Evolutionary conservation across 2,888 invertebrate genomes (phyloP).

Genomic region (Lissocephala sabroskyi): DNA sequence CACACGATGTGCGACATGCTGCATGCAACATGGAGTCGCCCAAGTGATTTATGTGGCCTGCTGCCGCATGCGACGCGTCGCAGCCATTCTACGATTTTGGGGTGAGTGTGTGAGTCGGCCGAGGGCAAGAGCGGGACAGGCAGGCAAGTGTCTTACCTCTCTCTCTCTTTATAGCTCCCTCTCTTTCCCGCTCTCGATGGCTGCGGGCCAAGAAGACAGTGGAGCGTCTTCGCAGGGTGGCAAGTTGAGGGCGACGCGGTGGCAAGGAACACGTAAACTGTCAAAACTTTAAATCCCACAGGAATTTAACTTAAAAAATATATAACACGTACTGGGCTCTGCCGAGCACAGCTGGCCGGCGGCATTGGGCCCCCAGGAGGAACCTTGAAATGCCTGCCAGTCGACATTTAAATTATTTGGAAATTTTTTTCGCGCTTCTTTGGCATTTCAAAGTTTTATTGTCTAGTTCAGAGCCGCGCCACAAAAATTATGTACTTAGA

Average conservation of each 20-base stretch:
- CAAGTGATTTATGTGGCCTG: conserved; percentile 70
- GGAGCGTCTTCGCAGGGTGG: too few relatives aligned
- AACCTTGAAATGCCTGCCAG: too few relatives aligned
- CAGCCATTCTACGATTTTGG: conserved; percentile 13
- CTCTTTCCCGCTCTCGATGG: conserved; percentile 1
- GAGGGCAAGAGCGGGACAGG: conserved; percentile 6
- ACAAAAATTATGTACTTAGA: conserved; percentile 67
- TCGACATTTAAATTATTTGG: conserved; percentile 59
- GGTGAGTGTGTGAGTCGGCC: conserved; percentile 37
- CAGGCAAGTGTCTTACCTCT: conserved; percentile 1
- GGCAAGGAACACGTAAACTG: conserved; percentile 64
- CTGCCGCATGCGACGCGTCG: conserved; percentile 13
- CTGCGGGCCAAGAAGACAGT: conserved; percentile 22
- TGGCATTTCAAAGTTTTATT: conserved; percentile 59
- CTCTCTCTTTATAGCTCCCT: not conserved
- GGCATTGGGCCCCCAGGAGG: conserved; percentile 23
- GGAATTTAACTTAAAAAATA: conserved; percentile 67
- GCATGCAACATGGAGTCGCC: conserved; percentile 69
- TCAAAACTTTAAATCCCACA: conserved; percentile 68
- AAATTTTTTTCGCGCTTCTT: conserved; percentile 48
- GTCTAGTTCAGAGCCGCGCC: conserved; percentile 14
- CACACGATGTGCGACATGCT: conserved; percentile 63
- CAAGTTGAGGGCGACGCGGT: conserved; percentile 17
- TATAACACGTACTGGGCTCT: conserved; percentile 50
- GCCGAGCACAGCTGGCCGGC: conserved; percentile 46